Evolutionary conservation across 2,113 vertebrate genomes (phyloP), one percentile per base, ranked within the genome.

Genomic region (Polypterus bichir): DNA sequence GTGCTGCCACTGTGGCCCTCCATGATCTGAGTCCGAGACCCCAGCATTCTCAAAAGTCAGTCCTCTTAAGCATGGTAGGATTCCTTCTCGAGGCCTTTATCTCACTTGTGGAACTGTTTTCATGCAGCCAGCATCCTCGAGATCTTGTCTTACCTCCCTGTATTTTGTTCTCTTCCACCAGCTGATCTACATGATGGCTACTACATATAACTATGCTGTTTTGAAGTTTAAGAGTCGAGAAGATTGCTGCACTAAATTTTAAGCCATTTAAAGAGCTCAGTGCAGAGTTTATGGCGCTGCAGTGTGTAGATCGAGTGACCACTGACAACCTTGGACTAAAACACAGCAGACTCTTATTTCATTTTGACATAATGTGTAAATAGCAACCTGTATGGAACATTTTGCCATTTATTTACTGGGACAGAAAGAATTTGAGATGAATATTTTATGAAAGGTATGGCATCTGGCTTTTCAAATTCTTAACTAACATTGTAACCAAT

Each of bases 101-200:
- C 27, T 27, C 27, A 27, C 27, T 27, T 27, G 27, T 27, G 27
- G 27, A 27, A 27, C 27, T 27, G 27, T 27, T 27, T 27, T 27
- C 27, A 52, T 59, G 8, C 10, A 48, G 54, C 47, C 60, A 51
- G 53, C 57, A 57, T 54, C 59, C 45, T 54, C 27, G 61, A 76
- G 75, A 75, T 76, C 73, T 72, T 76, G 66, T 91, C 90, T 93
- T 86, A 94, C 81, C 69, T 67, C 84, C 79, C 84, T 91, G 83
- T 80, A 75, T 88, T 93, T 83, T 97, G 90, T 93, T 94, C 89
- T 97, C 85, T 96, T 94, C 86, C 93, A 92, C 92, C 96, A 98
- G 96, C 92, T 98, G 88, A 97, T 97, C 93, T 98, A 97, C 96
- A 97, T 98, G 96, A 98, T 98, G 96, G 93, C 94, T 89, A 95